Percentiles rank a stretch among this genome's conserved stretches.
Conservation (phyloP, 2,797 vertebrate species). For the Alectoris magna region DNA sequence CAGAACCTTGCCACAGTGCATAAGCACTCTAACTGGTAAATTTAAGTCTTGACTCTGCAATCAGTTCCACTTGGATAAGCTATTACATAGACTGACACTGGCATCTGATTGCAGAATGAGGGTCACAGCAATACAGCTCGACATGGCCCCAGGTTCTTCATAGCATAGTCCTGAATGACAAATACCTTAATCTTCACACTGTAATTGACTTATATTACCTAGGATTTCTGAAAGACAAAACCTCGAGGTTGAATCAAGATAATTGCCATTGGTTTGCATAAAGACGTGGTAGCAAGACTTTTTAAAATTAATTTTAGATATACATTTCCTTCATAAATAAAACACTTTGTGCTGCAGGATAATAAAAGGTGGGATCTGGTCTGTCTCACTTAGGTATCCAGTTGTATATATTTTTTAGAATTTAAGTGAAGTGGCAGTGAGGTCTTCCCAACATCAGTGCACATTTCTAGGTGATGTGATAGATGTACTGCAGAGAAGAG, state of each 20-base stretch:
- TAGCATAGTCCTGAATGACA: neutral
- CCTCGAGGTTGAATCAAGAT: neutral
- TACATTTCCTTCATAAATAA: neutral
- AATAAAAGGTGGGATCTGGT: neutral
- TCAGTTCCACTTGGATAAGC: neutral
- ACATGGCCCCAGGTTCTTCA: neutral
- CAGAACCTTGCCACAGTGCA: neutral
- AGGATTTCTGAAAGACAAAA: neutral
- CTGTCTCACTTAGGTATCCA: neutral
- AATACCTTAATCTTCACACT: neutral
- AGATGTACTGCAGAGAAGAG: neutral
- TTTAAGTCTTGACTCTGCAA: neutral
- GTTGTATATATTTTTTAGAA: neutral
- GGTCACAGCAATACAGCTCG: neutral
- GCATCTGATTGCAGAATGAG: neutral
- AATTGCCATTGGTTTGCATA: neutral
- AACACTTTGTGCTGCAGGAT: neutral
- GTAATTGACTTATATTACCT: neutral
- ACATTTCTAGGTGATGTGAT: neutral
- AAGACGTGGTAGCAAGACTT: neutral
- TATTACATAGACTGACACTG: fast-evolving
- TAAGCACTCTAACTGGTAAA: neutral
- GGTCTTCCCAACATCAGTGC: neutral
- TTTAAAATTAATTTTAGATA: neutral
- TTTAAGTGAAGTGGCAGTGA: neutral